phyloP scores from a whole-genome alignment of 2,797 vertebrate species.

The Anguilla marmorata region DNA sequence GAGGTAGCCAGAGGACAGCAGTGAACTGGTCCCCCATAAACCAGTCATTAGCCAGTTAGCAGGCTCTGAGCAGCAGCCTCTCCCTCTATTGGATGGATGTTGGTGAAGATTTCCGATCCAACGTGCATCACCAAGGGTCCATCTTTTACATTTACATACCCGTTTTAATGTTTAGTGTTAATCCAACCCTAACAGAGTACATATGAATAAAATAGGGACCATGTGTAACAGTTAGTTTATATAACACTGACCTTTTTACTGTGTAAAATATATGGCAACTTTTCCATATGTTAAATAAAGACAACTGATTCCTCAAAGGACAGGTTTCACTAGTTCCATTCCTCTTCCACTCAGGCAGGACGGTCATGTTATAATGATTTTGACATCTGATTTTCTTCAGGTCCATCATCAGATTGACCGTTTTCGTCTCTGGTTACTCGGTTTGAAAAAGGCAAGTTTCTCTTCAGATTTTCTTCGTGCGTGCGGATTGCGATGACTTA shows the following conservation, averaged over 20 bases:
- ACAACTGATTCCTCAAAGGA: constrained; percentile 19
- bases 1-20: background rate
- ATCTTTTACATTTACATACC: background rate
- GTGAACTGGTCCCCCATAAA: background rate
- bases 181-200: too few species aligned
- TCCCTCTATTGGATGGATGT: background rate
- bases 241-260: background rate
- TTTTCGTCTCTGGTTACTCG: too few species aligned
- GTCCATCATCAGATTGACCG: too few species aligned
- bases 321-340: constrained; percentile 44
- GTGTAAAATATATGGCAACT: too few species aligned
- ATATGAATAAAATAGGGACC: too few species aligned
- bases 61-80: background rate
- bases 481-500: too few species aligned
- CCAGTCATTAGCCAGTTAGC: background rate
- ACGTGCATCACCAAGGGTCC: background rate
- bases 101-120: background rate
- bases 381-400: too few species aligned
- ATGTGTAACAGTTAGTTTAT: background rate
- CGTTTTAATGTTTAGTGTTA: too few species aligned
- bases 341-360: constrained; percentile 36
- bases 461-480: too few species aligned
- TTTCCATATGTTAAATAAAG: background rate
- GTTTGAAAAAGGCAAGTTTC: too few species aligned
- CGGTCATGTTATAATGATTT: constrained; percentile 24